A percentile compares a stretch with the other conserved stretches of the same genome.
These are phyloP conservation scores for Ditula angustiorana DNA, from an alignment of 2,888 invertebrate species.

Conservation along the genomic window DNA sequence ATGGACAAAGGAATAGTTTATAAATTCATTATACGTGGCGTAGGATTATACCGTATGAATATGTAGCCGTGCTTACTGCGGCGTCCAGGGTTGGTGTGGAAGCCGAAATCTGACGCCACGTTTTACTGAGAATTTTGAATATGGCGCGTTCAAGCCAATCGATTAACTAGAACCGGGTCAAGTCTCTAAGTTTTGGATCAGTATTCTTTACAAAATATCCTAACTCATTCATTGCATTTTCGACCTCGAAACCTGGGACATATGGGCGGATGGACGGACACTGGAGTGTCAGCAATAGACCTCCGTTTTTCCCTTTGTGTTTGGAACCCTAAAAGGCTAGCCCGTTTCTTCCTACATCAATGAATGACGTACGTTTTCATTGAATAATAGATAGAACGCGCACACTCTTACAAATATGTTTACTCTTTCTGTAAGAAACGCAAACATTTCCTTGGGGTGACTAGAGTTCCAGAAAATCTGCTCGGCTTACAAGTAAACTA, in stretches of 20 bases:
- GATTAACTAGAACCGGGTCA: no score
- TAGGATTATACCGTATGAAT: no score
- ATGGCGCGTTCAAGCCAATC: not conserved
- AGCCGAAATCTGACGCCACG: constrained; percentile 26
- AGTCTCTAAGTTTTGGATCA: no score
- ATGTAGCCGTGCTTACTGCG: not conserved
- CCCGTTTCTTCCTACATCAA: not conserved
- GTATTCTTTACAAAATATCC: no score
- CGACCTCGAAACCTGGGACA: no score
- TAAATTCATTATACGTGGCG: no score
- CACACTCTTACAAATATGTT: not conserved
- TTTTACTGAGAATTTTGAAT: constrained; percentile 29
- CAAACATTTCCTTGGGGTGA: constrained; percentile 22
- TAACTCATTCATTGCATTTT: not conserved
- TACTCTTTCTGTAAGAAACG: not conserved
- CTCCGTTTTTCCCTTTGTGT: no score
- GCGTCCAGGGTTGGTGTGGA: not conserved
- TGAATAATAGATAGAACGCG: not conserved
- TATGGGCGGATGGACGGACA: no score
- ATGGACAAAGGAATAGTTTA: not conserved
- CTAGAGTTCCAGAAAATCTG: not conserved
- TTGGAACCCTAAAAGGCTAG: no score
- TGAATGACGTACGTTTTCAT: constrained; percentile 2
- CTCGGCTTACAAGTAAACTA: not conserved
- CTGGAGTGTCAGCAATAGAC: no score